Evolutionary conservation across 2,113 vertebrate species (phyloP).

Genomic region (Pica pica): DNA sequence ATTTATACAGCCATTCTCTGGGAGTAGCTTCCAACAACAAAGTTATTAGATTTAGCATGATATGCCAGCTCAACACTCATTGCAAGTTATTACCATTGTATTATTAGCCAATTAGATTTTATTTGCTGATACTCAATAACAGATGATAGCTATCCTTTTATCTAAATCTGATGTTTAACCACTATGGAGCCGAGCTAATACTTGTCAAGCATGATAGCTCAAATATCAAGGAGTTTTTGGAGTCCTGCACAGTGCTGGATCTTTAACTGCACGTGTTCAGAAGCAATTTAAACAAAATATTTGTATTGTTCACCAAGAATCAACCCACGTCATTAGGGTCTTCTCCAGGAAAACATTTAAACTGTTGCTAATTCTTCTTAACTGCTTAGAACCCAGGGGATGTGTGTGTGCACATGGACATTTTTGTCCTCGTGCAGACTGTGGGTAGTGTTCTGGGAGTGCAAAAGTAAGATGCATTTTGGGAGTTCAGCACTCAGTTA

Average conservation of each 20-base stretch:
- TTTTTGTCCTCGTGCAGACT: background rate
- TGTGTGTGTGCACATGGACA: rapidly evolving
- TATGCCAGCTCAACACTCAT: background rate
- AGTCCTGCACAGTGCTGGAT: background rate
- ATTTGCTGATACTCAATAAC: background rate
- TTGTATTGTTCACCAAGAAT: background rate
- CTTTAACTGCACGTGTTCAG: background rate
- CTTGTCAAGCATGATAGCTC: background rate
- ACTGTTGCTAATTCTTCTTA: background rate
- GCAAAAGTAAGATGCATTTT: background rate
- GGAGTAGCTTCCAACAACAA: background rate
- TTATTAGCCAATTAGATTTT: slow-evolving; percentile 3
- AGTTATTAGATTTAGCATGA: background rate
- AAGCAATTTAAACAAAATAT: background rate
- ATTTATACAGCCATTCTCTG: background rate
- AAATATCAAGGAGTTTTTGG: background rate
- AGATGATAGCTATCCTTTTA: background rate
- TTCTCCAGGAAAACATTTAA: background rate
- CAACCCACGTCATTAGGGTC: background rate
- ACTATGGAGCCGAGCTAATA: background rate
- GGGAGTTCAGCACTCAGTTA: background rate
- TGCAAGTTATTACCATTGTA: slow-evolving; percentile 13
- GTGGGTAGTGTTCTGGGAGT: background rate
- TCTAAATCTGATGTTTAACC: background rate
- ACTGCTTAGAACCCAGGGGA: background rate